Evolutionary conservation across 2,797 vertebrate species (phyloP), one percentile per base, ranked within the genome.

Genomic region (Harpagifer antarcticus): DNA sequence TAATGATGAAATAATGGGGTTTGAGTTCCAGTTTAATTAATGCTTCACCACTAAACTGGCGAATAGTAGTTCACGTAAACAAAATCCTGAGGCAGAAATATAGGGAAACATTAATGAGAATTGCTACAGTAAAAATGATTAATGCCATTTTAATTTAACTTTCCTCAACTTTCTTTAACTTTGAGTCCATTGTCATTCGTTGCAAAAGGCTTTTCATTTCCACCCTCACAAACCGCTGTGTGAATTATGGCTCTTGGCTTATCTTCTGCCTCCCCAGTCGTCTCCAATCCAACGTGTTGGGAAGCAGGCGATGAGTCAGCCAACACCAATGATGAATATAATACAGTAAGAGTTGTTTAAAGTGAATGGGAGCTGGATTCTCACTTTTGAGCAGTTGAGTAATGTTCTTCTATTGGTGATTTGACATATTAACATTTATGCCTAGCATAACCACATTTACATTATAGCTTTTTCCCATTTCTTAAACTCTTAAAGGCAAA

Each of bases 211-310:
- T 83, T 89, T 89, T 88, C 79, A 80, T 82, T 81, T 89, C 83
- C 77, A 78, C 80, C 82, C 66, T 71, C 68, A 62, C 76, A 78
- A 85, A 84, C 69, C 43, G 23, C 69, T 55, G 74, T 79, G 87
- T 91, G 88, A 93, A 91, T 92, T 89, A 90, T 91, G 82, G 78
- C 86, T 84, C 58, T 33, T 8, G 60, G 87, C 92, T 93, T 91
- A 91, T 93, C 91, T 86, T 74, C 83, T 9, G 72, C 81, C 85
- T 86, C 58, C 20, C 16, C 9, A 64, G 80, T 16, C 53, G 76
- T 52, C 66, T 72, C 61, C 64, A 47, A 62, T 78, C 57, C 82
- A 50, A 1, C 31, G 78, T 3, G 67, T 49, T 56, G n/a, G 55
- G 85, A 66, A 13, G 63, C 45, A 8, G 16, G 53, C 70, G 68